Conservation (phyloP, 2,888 invertebrate genomes). For the Drepanosiphum platanoidis region DNA sequence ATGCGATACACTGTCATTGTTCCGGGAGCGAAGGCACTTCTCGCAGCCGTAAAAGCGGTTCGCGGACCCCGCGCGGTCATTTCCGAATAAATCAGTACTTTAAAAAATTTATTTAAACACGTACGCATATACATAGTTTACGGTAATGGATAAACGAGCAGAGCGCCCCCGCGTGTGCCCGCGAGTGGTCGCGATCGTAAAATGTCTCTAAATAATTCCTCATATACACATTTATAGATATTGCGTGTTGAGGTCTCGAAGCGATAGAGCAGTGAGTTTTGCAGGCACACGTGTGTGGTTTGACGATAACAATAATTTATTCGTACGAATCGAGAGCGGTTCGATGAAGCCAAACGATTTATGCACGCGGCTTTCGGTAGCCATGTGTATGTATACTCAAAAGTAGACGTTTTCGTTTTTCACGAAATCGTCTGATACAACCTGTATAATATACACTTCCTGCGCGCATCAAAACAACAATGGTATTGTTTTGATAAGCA, state of each 20-base stretch:
- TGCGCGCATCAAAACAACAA: too few relatives aligned
- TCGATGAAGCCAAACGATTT: not conserved
- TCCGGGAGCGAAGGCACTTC: too few relatives aligned
- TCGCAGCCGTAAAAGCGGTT: not conserved
- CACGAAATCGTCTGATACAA: not conserved
- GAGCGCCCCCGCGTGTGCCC: too few relatives aligned
- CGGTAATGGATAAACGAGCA: too few relatives aligned
- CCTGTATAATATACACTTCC: too few relatives aligned
- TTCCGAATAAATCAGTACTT: not conserved
- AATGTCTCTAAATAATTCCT: not conserved
- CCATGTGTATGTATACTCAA: too few relatives aligned
- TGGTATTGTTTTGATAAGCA: too few relatives aligned
- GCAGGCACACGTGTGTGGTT: not conserved
- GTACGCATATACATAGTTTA: not conserved
- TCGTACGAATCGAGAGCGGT: not conserved
- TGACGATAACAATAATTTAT: not conserved
- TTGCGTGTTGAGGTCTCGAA: not conserved
- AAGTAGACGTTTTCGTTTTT: too few relatives aligned
- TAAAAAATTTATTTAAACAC: not conserved
- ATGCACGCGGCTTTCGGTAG: not conserved
- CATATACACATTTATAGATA: too few relatives aligned
- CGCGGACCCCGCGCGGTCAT: not conserved
- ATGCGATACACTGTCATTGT: too few relatives aligned
- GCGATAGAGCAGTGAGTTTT: not conserved
- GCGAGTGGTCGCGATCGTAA: not conserved